Percentiles rank a stretch among this genome's conserved stretches.
phyloP scores from a whole-genome alignment of 1,140 invertebrate genomes.

The Drosophila kikkawai region DNA sequence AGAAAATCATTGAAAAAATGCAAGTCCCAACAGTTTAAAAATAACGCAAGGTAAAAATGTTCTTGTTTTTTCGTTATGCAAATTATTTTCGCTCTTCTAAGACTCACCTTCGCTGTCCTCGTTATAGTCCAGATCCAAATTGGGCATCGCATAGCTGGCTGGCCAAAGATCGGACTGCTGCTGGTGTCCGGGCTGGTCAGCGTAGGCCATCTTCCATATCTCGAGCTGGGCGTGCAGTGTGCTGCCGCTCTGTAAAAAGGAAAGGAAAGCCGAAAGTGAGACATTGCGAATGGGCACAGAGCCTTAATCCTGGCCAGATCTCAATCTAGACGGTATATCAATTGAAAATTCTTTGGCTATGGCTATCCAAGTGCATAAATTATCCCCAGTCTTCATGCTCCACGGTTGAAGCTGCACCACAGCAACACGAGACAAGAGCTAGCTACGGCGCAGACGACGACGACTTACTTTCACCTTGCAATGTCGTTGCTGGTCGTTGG shows the following conservation, averaged over 20 bases:
- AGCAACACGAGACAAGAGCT: slow-evolving; percentile 17
- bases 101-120: slow-evolving; percentile 74
- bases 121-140: slow-evolving; percentile 50
- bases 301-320: slow-evolving; percentile 73
- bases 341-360: slow-evolving; percentile 74
- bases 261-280: slow-evolving; percentile 68
- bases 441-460: slow-evolving; percentile 27
- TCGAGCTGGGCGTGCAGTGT: slow-evolving; percentile 95
- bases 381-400: slow-evolving; percentile 51
- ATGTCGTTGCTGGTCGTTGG: slow-evolving; percentile 85
- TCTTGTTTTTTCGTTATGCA: background rate
- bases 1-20: background rate
- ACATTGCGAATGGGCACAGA: slow-evolving; percentile 67
- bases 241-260: slow-evolving; percentile 89
- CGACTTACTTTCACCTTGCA: slow-evolving; percentile 85
- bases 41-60: background rate
- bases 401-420: slow-evolving; percentile 7
- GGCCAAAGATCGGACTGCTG: slow-evolving; percentile 50
- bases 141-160: slow-evolving; percentile 39
- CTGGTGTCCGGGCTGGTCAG: slow-evolving; percentile 61
- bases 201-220: slow-evolving; percentile 92
- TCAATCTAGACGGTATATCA: slow-evolving; percentile 74
- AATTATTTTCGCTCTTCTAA: background rate
- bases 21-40: background rate
- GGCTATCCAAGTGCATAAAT: slow-evolving; percentile 72